Evolutionary conservation across 92 coral and sea anemone genomes (phyloP), one percentile per base, ranked within the genome.

Genomic region (Paramuricea clavata): DNA sequence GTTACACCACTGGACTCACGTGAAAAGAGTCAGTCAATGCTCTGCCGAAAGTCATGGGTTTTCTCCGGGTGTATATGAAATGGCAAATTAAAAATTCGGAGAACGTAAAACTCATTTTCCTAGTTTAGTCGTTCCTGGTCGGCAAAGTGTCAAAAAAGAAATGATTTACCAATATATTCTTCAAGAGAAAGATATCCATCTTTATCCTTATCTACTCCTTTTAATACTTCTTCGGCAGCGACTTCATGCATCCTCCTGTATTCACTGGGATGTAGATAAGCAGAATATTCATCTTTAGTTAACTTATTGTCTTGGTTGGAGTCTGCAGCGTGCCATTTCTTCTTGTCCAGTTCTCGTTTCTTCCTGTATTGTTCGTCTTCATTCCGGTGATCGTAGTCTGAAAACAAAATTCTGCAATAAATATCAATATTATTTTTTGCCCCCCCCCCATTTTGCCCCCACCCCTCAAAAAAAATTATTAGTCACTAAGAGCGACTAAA

Each of bases 261-360:
- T 33, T 92, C 98, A 75, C 89, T 83, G 4, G 98, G 96, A 33
- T 90, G 93, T 19, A 92, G 35, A 50, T 89, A 87, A 0, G 96
- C 90, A 12, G 69, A 64, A 65, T 56, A 94, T 70, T 95, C 98
- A 31, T 90, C 95, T 36, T 86, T 89, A 25, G 98, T 87, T 39
- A 95, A 87, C 81, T 80, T 76, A 49, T 82, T 90, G 68, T 94
- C 98, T 31, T 89, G 86, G 71, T 95, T 76, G 9, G 75, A 76
- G 90, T 95, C 98, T 42, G 98, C 98, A n/a, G 77, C 82, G 23
- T 93, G 86, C 95, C 95, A 95, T 26, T 94, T 90, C 64, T 83
- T 70, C 36, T 85, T 52, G 44, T 86, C 94, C 30, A 42, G n/a
- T 13, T 52, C 60, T 5, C 74, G 8, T 44, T 39, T 49, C 69